A percentile compares a stretch with the other conserved stretches of the same genome.
phyloP scores from a whole-genome alignment of 2,113 vertebrate genomes.

The Trichechus manatus region DNA sequence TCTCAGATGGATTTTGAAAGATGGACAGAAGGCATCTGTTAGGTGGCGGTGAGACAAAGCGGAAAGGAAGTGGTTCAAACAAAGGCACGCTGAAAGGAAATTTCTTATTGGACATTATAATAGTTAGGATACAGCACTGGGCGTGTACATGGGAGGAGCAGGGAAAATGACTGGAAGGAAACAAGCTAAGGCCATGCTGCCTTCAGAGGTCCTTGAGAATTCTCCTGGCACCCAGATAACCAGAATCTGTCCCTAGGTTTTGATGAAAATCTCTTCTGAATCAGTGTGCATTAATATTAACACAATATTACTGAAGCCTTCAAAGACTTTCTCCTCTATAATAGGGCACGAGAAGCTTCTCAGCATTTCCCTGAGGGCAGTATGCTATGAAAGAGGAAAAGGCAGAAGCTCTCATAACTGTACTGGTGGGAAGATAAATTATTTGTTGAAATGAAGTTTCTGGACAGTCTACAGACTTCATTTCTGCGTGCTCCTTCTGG shows the following conservation, averaged over 20 bases:
- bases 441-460: slow-evolving; percentile 1
- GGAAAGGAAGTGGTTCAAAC: background rate
- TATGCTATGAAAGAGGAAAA: background rate
- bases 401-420: background rate
- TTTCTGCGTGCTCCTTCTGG: background rate
- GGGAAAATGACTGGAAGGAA: background rate
- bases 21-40: background rate
- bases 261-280: background rate
- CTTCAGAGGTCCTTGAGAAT: background rate
- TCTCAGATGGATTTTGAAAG: background rate
- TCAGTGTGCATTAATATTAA: background rate
- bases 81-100: background rate
- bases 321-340: background rate
- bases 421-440: background rate
- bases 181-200: background rate
- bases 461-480: background rate
- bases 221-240: background rate
- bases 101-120: background rate
- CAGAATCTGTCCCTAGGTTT: background rate
- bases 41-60: background rate
- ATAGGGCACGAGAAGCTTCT: background rate
- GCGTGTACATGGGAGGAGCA: background rate
- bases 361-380: background rate
- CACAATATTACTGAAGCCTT: background rate
- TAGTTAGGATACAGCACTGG: background rate